Conservation (phyloP, 2,888 invertebrate genomes). For the Agrilus mali region DNA sequence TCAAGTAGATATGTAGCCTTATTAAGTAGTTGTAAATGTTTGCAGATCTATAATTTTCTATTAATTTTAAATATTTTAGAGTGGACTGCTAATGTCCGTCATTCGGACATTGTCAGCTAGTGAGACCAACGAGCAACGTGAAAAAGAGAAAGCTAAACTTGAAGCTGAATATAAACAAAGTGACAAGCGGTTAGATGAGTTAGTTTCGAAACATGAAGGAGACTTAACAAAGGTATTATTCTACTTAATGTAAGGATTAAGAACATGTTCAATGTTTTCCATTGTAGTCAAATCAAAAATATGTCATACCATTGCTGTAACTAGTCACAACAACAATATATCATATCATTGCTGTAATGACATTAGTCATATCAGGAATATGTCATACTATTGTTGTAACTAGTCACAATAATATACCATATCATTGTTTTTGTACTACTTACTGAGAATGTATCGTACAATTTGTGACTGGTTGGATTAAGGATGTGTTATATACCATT, state of each 20-base stretch:
- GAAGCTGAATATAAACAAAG: slow-evolving; percentile 89
- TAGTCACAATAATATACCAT: not conserved
- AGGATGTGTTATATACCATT: not conserved
- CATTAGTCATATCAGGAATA: no score
- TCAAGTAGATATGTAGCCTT: not conserved
- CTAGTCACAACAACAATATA: no score
- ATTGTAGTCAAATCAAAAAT: no score
- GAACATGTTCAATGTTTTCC: no score
- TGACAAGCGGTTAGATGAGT: slow-evolving; percentile 76
- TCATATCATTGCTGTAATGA: no score
- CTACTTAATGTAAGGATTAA: not conserved
- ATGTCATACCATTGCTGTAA: no score
- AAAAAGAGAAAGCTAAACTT: slow-evolving; percentile 84
- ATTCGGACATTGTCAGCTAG: slow-evolving; percentile 89
- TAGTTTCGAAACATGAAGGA: slow-evolving; percentile 77
- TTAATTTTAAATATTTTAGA: slow-evolving; percentile 37
- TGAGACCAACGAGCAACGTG: slow-evolving; percentile 84
- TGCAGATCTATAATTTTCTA: not conserved
- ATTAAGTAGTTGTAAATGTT: not conserved
- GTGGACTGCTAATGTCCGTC: slow-evolving; percentile 84
- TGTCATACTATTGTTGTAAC: not conserved
- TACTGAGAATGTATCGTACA: no score
- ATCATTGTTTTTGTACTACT: no score
- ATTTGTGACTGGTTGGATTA: not conserved
- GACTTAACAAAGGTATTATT: slow-evolving; percentile 63